Evolutionary conservation across 2,888 invertebrate species (phyloP).

Genomic region (Sinelater perroti): DNA sequence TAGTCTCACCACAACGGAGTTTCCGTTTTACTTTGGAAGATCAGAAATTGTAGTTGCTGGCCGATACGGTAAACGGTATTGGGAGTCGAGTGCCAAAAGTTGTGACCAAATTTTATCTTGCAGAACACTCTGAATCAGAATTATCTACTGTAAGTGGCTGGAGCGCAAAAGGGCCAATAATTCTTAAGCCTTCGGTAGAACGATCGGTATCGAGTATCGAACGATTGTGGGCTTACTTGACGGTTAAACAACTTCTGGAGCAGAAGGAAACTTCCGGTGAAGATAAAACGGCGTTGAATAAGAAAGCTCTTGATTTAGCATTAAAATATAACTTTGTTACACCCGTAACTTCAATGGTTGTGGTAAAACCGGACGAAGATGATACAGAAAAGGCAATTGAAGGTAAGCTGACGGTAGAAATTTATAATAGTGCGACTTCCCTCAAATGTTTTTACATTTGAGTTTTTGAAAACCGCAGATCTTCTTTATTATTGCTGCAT

Average conservation of each 20-base stretch:
- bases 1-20: conserved; percentile 65
- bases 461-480: too few species aligned
- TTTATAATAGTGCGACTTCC: background rate
- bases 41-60: conserved; percentile 73
- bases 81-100: background rate
- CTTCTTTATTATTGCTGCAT: too few species aligned
- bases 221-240: conserved; percentile 73
- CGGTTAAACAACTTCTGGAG: conserved; percentile 71
- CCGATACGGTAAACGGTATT: conserved; percentile 46
- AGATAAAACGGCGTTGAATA: conserved; percentile 55
- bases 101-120: background rate
- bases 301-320: conserved; percentile 66
- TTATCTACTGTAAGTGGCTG: conserved; percentile 2
- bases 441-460: too few species aligned
- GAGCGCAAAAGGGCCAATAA: background rate
- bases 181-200: background rate
- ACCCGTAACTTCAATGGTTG: conserved; percentile 72
- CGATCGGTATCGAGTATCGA: conserved; percentile 59
- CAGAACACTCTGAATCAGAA: conserved; percentile 34
- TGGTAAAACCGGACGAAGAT: conserved; percentile 68
- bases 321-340: conserved; percentile 73
- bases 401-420: background rate
- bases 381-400: background rate
- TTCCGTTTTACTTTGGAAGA: conserved; percentile 69
- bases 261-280: conserved; percentile 52